phyloP scores from a whole-genome alignment of 2,888 invertebrate species.

The Hydriomena furcata region DNA sequence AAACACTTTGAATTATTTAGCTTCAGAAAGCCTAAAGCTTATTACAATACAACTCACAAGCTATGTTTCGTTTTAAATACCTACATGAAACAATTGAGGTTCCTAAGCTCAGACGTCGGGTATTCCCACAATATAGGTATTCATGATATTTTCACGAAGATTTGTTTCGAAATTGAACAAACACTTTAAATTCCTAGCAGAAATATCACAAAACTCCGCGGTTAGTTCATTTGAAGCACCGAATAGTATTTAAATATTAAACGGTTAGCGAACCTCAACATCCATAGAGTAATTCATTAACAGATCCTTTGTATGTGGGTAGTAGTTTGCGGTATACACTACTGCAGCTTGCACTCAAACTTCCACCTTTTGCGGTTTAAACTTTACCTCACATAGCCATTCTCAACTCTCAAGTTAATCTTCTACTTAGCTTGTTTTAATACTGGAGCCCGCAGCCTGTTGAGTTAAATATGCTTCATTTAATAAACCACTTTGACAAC shows the following conservation, averaged over 20 bases:
- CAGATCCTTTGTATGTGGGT: constrained; percentile 48
- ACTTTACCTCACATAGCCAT: constrained; percentile 53
- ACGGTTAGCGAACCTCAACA: constrained; percentile 27
- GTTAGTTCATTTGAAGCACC: constrained; percentile 8
- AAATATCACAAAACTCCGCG: constrained; percentile 4
- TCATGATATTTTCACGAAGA: neutral
- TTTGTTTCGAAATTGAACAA: neutral
- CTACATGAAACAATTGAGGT: too few species aligned
- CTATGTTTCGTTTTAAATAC: too few species aligned
- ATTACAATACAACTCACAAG: too few species aligned
- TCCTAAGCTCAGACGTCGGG: constrained; percentile 1
- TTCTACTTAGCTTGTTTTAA: constrained; percentile 52
- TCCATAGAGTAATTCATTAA: constrained; percentile 51
- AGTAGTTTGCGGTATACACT: constrained; percentile 50
- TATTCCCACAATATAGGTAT: neutral
- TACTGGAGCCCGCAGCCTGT: constrained; percentile 46
- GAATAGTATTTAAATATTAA: constrained; percentile 19
- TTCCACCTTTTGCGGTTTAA: constrained; percentile 62
- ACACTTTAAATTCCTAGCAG: neutral
- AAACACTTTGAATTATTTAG: too few species aligned
- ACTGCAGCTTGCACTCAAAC: constrained; percentile 56
- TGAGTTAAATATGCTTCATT: constrained; percentile 42
- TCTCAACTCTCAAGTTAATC: constrained; percentile 55
- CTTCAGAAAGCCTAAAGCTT: too few species aligned
- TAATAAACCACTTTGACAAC: constrained; percentile 22